Conservation (phyloP, 2,113 vertebrate genomes). For the Ctenomys sociabilis region DNA sequence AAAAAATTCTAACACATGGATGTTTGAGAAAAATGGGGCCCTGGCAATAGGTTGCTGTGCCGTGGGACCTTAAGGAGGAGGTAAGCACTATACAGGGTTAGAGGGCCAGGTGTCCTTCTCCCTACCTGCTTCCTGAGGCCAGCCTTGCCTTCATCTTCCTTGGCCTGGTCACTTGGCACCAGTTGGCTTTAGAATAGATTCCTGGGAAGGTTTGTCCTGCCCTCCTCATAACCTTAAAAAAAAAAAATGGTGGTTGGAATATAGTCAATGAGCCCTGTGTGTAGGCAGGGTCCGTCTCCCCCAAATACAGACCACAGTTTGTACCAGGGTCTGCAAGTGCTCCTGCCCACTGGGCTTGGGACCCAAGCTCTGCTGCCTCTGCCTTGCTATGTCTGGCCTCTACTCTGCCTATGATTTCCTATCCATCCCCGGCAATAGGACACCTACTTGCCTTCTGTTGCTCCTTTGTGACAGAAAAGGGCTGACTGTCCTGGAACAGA, state of each 20-base stretch:
- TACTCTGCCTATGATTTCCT: background rate
- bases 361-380: too few species aligned
- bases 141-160: background rate
- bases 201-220: background rate
- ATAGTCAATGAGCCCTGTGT: background rate
- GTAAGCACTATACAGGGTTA: background rate
- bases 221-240: background rate
- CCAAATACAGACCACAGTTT: background rate
- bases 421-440: background rate
- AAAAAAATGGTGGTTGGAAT: background rate
- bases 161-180: background rate
- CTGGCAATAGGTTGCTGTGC: background rate
- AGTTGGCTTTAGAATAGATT: background rate
- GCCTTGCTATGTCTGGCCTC: background rate
- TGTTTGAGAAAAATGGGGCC: background rate
- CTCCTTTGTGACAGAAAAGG: background rate
- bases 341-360: background rate
- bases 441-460: background rate
- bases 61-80: background rate
- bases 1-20: background rate
- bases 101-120: background rate
- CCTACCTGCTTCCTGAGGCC: background rate
- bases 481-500: background rate
- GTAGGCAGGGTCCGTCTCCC: background rate
- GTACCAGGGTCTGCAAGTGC: background rate